phyloP scores from a whole-genome alignment of 2,888 invertebrate genomes.

The Gastrophysa polygoni region DNA sequence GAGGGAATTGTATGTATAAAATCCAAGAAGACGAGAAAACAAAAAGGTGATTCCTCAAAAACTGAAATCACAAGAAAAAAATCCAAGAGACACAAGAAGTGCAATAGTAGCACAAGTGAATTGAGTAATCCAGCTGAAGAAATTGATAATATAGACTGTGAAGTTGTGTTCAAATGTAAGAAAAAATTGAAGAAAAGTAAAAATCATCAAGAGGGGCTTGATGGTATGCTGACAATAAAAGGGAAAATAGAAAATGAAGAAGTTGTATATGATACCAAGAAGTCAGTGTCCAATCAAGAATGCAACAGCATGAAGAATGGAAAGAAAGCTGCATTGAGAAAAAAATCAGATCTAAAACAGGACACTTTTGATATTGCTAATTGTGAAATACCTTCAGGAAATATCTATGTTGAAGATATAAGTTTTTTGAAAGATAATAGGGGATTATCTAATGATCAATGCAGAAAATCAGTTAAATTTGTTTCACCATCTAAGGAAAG shows the following conservation, averaged over 20 bases:
- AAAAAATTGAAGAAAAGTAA: slow-evolving; percentile 2
- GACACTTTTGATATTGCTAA: neutral
- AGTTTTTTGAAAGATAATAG: neutral
- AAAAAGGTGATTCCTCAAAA: neutral
- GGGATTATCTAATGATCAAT: neutral
- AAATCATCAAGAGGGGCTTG: neutral
- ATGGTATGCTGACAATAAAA: too few species aligned
- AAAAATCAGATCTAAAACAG: neutral
- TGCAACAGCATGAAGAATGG: neutral
- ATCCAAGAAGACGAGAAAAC: neutral
- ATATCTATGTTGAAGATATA: slow-evolving; percentile 1
- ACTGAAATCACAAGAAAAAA: neutral
- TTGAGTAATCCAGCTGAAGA: neutral
- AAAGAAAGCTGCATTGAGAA: neutral
- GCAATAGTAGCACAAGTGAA: neutral
- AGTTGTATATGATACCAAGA: neutral
- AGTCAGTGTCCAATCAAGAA: neutral
- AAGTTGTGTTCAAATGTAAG: slow-evolving; percentile 4
- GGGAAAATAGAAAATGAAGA: neutral
- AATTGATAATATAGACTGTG: neutral
- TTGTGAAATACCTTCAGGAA: neutral
- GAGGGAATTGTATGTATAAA: neutral
- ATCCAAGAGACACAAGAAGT: neutral
- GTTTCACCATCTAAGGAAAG: neutral
- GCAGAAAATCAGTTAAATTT: slow-evolving; percentile 17